Base-by-base conservation (phyloP, 2,888 invertebrate species). In the Margaritifera margaritifera region DNA sequence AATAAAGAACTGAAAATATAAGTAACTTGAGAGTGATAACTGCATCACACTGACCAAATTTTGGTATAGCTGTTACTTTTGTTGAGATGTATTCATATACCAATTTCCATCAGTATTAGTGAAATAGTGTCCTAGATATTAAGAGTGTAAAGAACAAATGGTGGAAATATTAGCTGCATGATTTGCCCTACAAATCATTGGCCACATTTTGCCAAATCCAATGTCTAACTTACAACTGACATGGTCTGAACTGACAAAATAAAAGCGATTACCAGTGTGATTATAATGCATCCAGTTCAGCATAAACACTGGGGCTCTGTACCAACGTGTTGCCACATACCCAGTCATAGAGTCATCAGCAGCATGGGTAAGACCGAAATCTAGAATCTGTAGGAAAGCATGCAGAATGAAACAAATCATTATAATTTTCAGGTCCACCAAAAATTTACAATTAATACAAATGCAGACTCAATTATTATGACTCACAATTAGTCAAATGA, bases 211-310 rank as follows among this genome's bases (percentile, higher is more conserved):
- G 11, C 2, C 2, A 15, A 15, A 42, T 42, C 42, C 15, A 42
- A 42, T 11, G 2, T 42, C 2, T 11, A 42, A 24, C 31, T 25
- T 50, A 25, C 31, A 11, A 52, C 6, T 25, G 19, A 11, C 18
- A 19, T 56, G 24, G 24, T 56, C n/a, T 56, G 56, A 11, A 56
- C 22, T 15, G 15, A 2, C 11, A 42, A 42, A 4, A 15, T 42
- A 42, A 42, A 42, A 42, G 42, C 6, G 66, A 69, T 27, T 79
- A 93, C 94, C 94, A 76, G 98, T 99, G 91, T 98, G 97, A 91
- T 97, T 98, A 90, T 99, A 99, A 89, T 98, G 98, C 99, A 99
- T 99, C 99, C 99, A 99, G 90, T 99, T 99, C 54, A 99, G 93
- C 98, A 99, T 99, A 78, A 99, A 99, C 92, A 99, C 99, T n/a